Evolutionary conservation across 2,113 vertebrate species (phyloP), one percentile per base, ranked within the genome.

Genomic region (Chaenocephalus aceratus): DNA sequence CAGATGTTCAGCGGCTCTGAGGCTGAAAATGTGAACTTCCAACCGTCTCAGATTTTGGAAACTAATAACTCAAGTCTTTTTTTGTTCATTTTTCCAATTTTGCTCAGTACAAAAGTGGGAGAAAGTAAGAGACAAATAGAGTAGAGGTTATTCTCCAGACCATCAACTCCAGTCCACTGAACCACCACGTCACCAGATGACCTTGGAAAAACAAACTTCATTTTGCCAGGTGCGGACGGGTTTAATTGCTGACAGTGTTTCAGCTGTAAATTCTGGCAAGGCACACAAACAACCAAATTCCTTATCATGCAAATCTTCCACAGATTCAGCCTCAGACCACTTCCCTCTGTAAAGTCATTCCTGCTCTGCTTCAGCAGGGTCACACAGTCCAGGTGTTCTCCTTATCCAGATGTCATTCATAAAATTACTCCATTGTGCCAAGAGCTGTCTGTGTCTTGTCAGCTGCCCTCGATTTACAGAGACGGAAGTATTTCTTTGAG

Each of bases 331-430:
- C 56, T 78, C 60, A 2, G 73, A 69, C 48, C 45, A 34, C 72
- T 71, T 67, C 76, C 51, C 62, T 36, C 60, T 3, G 15, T 60
- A 30, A 56, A 61, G 66, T 75, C 77, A 65, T 45, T 26, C 52
- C 53, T 48, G 53, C 60, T 59, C 59, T 12, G n/a, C 73, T 89
- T 61, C 72, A 52, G 80, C 86, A 51, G 88, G 89, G 92, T 92
- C 92, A 91, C 70, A 36, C 80, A 16, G 92, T 92, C 89, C 91
- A 92, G 91, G 88, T 90, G 87, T 88, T 84, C 82, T 75, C 41
- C 64, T 85, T 80, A 80, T 88, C 92, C 92, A 93, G 88, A 93
- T 91, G 91, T 91, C 91, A 76, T 90, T 89, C 83, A 86, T 82
- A 88, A 92, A 89, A 81, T 53, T 44, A 49, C 74, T 79, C 73